Conservation (phyloP, 2,888 invertebrate genomes). For the Pycnomerus fuliginosus region DNA sequence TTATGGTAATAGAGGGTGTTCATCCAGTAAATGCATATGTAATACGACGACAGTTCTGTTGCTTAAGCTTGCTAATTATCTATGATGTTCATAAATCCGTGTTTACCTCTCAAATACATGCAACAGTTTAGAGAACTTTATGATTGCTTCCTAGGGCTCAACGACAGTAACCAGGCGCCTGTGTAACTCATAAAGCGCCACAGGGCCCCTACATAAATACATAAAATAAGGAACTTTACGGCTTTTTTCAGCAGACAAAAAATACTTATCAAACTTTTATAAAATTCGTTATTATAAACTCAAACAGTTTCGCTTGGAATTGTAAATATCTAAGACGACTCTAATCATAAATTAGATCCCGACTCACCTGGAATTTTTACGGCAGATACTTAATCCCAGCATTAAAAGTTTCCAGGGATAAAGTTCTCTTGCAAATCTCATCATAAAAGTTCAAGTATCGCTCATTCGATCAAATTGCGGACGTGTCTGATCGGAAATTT, state of each 20-base stretch:
- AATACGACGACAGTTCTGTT: constrained; percentile 9
- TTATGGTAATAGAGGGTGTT: constrained; percentile 16
- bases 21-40: constrained; percentile 16
- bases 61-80: constrained; percentile 20
- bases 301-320: constrained; percentile 2
- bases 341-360: constrained; percentile 6
- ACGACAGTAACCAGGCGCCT: constrained; percentile 18
- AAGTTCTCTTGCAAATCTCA: constrained; percentile 7
- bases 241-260: constrained; percentile 14
- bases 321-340: constrained; percentile 1
- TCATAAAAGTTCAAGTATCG: too few species aligned
- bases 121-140: constrained; percentile 26
- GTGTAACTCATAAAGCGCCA: constrained; percentile 22
- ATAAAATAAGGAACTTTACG: constrained; percentile 21
- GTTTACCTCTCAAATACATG: constrained; percentile 26
- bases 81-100: constrained; percentile 23
- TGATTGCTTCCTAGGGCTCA: constrained; percentile 24
- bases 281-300: constrained; percentile 8
- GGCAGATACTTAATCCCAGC: constrained; percentile 7
- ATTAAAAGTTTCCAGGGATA: constrained; percentile 8
- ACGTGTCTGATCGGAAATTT: too few species aligned
- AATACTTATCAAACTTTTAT: constrained; percentile 16
- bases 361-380: constrained; percentile 1
- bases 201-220: constrained; percentile 20
- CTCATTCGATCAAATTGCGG: too few species aligned